Evolutionary conservation across 2,113 vertebrate genomes (phyloP).

Genomic region (Tragelaphus strepsiceros): DNA sequence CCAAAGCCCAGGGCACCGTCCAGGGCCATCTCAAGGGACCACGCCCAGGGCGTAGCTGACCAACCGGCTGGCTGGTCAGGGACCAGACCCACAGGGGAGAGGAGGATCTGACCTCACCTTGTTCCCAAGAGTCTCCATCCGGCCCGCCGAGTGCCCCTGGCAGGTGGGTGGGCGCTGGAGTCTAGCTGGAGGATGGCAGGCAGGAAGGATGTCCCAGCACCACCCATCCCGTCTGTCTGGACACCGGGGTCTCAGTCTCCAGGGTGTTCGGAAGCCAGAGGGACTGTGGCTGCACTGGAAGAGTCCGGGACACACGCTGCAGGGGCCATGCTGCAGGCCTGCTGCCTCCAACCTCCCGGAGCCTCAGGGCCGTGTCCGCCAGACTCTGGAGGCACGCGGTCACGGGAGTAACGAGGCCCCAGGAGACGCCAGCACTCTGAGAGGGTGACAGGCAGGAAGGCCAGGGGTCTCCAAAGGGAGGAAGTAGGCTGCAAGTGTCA

Average conservation of each 20-base stretch:
- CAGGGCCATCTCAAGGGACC: fast-evolving
- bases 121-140: fast-evolving
- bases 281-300: fast-evolving
- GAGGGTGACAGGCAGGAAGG: background rate
- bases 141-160: fast-evolving
- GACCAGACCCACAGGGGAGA: background rate
- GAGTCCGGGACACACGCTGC: fast-evolving
- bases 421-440: background rate
- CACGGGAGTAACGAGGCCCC: background rate
- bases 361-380: background rate
- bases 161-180: fast-evolving
- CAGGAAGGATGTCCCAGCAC: fast-evolving
- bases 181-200: fast-evolving
- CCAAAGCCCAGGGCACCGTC: fast-evolving
- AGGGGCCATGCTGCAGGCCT: background rate
- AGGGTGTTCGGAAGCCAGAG: fast-evolving
- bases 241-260: fast-evolving
- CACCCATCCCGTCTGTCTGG: too few species aligned
- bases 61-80: background rate
- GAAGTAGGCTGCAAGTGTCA: background rate
- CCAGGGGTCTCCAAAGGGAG: background rate
- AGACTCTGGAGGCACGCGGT: background rate
- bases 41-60: background rate
- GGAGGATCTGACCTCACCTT: background rate
- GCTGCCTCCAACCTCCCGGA: background rate